These are phyloP conservation scores for Falcaria lacertinaria DNA, from an alignment of 2,888 invertebrate species.

Conservation along the genomic window DNA sequence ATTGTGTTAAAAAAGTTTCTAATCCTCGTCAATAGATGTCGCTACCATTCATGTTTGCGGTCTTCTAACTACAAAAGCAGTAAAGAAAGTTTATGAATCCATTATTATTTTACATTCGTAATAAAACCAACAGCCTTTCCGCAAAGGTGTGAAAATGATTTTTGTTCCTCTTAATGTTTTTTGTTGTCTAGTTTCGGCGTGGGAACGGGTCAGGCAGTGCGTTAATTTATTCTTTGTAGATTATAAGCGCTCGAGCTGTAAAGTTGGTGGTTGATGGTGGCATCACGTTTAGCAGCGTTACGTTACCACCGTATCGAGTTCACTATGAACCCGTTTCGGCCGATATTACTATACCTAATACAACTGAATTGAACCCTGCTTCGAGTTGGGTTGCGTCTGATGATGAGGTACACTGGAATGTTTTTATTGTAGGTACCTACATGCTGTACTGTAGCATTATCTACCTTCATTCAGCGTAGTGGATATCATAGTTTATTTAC, in stretches of 20 bases:
- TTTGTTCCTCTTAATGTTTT: slow-evolving; percentile 57
- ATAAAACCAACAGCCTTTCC: slow-evolving; percentile 66
- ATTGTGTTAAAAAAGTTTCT: neutral
- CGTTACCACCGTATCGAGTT: slow-evolving; percentile 24
- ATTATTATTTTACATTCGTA: slow-evolving; percentile 71
- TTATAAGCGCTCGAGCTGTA: slow-evolving; percentile 34
- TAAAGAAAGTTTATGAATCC: slow-evolving; percentile 57
- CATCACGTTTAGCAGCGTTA: slow-evolving; percentile 21
- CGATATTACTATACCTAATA: neutral
- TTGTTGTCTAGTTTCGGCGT: slow-evolving; percentile 49
- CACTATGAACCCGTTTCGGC: slow-evolving; percentile 1
- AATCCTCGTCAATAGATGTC: slow-evolving; percentile 41
- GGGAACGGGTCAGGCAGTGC: slow-evolving; percentile 57
- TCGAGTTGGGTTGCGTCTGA: too few relatives aligned
- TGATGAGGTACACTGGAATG: too few relatives aligned
- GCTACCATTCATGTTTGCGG: slow-evolving; percentile 19
- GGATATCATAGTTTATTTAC: too few relatives aligned
- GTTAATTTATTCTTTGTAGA: slow-evolving; percentile 34
- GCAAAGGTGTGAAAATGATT: slow-evolving; percentile 77
- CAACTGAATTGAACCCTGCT: too few relatives aligned
- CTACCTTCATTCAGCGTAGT: too few relatives aligned
- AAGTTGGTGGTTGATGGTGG: slow-evolving; percentile 29
- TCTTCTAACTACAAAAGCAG: slow-evolving; percentile 16
- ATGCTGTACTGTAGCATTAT: too few relatives aligned
- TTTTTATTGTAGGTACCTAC: too few relatives aligned